These are phyloP conservation scores for Poecilia picta DNA, from an alignment of 2,797 vertebrate genomes.

Conservation along the genomic window DNA sequence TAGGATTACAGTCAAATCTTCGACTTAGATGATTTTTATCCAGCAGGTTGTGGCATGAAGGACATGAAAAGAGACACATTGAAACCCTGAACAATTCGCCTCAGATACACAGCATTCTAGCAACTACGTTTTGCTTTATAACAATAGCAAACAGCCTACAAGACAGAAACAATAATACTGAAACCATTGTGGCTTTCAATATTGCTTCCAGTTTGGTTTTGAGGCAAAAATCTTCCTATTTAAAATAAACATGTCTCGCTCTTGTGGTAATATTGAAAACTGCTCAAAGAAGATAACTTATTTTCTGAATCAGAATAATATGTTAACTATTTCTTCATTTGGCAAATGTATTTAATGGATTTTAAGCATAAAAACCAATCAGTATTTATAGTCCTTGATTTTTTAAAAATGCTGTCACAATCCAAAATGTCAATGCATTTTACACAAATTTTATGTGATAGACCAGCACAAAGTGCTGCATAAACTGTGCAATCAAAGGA, in stretches of 20 bases:
- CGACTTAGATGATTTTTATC: no score
- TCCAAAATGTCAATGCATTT: background rate
- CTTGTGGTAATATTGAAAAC: background rate
- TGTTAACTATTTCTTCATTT: background rate
- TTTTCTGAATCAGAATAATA: background rate
- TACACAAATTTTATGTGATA: background rate
- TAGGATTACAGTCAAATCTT: no score
- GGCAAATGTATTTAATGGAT: background rate
- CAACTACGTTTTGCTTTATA: background rate
- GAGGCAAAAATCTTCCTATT: background rate
- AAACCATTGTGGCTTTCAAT: background rate
- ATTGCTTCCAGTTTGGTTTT: background rate
- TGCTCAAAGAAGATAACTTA: background rate
- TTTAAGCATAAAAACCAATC: no score
- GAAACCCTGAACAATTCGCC: background rate
- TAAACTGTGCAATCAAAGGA: background rate
- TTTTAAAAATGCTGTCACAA: background rate
- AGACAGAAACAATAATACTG: background rate
- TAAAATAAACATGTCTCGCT: background rate
- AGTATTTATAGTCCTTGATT: background rate
- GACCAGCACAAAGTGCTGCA: background rate
- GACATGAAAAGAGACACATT: background rate
- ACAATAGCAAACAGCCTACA: background rate
- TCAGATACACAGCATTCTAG: background rate
- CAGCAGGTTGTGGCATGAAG: background rate